Evolutionary conservation across 2,888 invertebrate species (phyloP), one percentile per base, ranked within the genome.

Genomic region (Oxytorus armatus): DNA sequence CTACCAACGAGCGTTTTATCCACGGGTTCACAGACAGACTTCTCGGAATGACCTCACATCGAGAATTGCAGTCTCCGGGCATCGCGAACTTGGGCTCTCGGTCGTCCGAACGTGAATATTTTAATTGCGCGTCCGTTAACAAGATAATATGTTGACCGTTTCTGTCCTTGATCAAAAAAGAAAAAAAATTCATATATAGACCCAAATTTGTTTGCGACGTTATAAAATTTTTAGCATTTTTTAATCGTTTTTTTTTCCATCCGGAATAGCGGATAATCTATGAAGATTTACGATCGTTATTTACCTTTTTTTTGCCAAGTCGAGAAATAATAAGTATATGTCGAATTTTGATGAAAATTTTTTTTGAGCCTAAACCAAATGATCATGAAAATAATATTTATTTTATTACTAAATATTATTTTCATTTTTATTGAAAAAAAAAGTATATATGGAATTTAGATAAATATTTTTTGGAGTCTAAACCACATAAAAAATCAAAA

Each of bases 31-130:
- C 88, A 87, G 88, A 87, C 89, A 82, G 85, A 85, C 83, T 89
- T 89, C 88, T 87, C 80, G 86, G 88, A 89, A 88, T 83, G 85
- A 85, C 84, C 86, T 85, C 85, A 81, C 85, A 84, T 87, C 84
- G 83, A 86, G 83, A 85, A 86, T 85, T 83, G 82, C 84, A 83
- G 82, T 79, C 84, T 79, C 78, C 79, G 76, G 63, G 68, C 55
- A 74, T 65, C 75, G 63, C 68, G 33, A 77, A 49, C 69, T 42
- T 66, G 68, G 36, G 61, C 47, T 74, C 78, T 74, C 61, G 57
- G 74, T 59, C 75, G 82, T 39, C 81, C 79, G 79, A 84, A 83
- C 81, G 82, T 77, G 82, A 84, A 79, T 82, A 77, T 85, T 85
- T 86, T 86, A 86, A 86, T 87, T 85, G 85, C 81, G 57, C 79